Base-by-base conservation (phyloP, 2,797 vertebrate genomes). In the Gymnoscopelus braueri region DNA sequence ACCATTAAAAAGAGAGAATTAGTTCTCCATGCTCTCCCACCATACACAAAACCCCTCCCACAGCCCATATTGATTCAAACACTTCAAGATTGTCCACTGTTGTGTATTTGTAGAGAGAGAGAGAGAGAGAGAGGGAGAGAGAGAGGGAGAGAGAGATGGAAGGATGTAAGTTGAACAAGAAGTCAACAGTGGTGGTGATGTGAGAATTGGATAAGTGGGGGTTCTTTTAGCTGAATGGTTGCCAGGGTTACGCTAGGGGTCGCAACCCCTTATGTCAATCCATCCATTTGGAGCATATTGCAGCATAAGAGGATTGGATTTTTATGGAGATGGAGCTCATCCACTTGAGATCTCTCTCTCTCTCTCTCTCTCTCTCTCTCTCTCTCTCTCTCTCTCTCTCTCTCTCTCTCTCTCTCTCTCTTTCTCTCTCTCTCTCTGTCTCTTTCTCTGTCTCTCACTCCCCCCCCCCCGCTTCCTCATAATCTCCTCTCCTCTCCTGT, bases 291-390 rank as follows among this genome's bases (percentile, higher is more conserved):
- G 67, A 88, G 80, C 86, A 87, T 90, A 83, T 84, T 90, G 78
- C 80, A 78, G 65, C 72, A 65, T 81, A 84, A 87, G 82, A 86
- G 85, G 81, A 86, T 86, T 87, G 71, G 72, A 72, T 84, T 85
- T 86, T 87, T 87, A 88, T 86, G 80, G 79, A 87, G 87, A 89
- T 90, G 80, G 82, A 87, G 89, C 86, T 89, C 67, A 81, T 88
- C 84, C 72, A 65, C 70, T 84, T 76, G 54, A 78, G 69, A 77
- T 72, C 69, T 57, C 63, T 53, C 61, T 15, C 63, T 65, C 26
- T 65, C 1, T 66, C 71, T 70, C 39, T 32, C 63, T 70, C 39
- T 70, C 53, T 56, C 47, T 58, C 52, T 62, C 3, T 23, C 23
- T n/a, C 12, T 60, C 29, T 52, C 12, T 44, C 47, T 51, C 32